Evolutionary conservation across 1,140 invertebrate species (phyloP).

Genomic region (Psix sp.): DNA sequence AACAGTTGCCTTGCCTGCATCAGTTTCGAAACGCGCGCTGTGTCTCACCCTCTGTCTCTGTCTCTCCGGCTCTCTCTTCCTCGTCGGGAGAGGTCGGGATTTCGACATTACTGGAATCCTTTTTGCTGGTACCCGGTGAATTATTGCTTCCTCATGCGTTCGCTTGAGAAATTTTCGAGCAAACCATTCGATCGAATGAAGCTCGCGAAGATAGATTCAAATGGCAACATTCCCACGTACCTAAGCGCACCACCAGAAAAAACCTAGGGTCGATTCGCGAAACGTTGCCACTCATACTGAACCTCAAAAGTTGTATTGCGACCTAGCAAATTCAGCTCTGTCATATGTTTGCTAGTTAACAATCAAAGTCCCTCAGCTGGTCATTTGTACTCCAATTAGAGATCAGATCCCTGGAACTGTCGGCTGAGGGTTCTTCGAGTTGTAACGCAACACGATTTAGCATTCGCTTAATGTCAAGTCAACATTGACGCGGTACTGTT

Average conservation of each 20-base stretch:
- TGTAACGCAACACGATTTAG: too few species aligned
- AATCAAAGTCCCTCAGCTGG: background rate
- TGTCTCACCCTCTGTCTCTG: slow-evolving; percentile 11
- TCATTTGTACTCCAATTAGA: slow-evolving; percentile 7
- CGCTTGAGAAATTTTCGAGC: slow-evolving; percentile 44
- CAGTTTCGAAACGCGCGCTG: slow-evolving; percentile 43
- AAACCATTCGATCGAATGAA: slow-evolving; percentile 14
- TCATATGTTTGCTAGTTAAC: background rate
- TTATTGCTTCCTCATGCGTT: slow-evolving; percentile 55
- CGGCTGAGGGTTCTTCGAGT: too few species aligned
- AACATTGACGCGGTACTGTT: too few species aligned
- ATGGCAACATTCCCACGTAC: slow-evolving; percentile 45
- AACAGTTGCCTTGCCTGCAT: slow-evolving; percentile 36
- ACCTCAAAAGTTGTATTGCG: too few species aligned
- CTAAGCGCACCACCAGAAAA: too few species aligned
- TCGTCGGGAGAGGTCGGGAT: slow-evolving; percentile 24
- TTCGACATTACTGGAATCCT: slow-evolving; percentile 50
- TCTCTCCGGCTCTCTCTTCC: slow-evolving; percentile 1
- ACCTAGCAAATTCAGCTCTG: too few species aligned
- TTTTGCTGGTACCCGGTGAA: slow-evolving; percentile 34
- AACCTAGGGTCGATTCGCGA: too few species aligned
- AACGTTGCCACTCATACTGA: too few species aligned
- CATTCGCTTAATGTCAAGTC: too few species aligned
- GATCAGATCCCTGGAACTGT: too few species aligned
- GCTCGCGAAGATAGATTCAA: slow-evolving; percentile 6